Conservation (phyloP, 1,140 invertebrate genomes). For the Brachionus koreanus region DNA sequence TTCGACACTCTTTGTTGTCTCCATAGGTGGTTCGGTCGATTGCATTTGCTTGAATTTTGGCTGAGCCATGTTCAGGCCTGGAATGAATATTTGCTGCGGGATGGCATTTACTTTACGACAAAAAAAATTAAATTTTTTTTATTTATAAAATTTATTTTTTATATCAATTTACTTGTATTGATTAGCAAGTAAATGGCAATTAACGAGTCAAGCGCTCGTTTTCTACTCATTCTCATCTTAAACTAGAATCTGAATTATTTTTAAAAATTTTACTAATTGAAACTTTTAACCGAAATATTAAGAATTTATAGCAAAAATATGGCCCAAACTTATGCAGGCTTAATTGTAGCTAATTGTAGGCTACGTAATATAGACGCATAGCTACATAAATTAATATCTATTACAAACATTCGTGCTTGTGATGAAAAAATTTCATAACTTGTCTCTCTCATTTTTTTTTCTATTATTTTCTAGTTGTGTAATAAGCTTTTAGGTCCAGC, state of each 20-base stretch:
- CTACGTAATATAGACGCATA: slow-evolving; percentile 12
- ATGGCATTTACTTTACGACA: not conserved
- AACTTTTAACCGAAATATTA: slow-evolving; percentile 12
- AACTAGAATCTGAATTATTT: slow-evolving; percentile 2
- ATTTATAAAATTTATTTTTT: not conserved
- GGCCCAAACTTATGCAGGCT: not conserved
- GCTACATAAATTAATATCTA: slow-evolving; percentile 16
- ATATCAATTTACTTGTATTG: slow-evolving; percentile 19
- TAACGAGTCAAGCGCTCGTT: not conserved
- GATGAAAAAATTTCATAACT: slow-evolving; percentile 5
- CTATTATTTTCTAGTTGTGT: not conserved
- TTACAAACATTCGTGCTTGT: slow-evolving; percentile 29
- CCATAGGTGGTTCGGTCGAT: not conserved
- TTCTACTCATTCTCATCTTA: not conserved
- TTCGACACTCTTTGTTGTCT: not conserved
- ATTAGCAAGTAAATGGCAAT: not conserved
- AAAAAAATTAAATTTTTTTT: not conserved
- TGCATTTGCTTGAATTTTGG: not conserved
- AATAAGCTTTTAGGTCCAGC: slow-evolving; percentile 23
- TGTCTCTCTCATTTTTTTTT: not conserved
- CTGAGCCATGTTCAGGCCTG: slow-evolving; percentile 20
- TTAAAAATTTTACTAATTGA: slow-evolving; percentile 11
- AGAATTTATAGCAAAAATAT: not conserved
- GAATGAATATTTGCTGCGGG: slow-evolving; percentile 40
- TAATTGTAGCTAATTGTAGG: slow-evolving; percentile 23